Evolutionary conservation across 2,113 vertebrate species (phyloP), one percentile per base, ranked within the genome.

Genomic region (Narcine bancroftii): DNA sequence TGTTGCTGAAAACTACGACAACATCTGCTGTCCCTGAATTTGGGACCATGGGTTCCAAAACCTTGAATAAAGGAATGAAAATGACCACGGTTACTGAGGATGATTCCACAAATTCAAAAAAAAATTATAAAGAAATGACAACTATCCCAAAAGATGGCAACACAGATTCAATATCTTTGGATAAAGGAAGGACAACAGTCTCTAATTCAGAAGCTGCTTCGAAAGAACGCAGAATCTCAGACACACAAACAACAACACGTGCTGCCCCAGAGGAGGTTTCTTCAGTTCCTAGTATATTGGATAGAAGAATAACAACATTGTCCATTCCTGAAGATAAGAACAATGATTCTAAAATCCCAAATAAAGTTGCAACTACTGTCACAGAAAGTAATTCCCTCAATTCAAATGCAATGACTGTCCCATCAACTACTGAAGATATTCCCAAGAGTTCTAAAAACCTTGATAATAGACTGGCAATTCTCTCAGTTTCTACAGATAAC

Each of bases 41-140:
- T 60, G 6, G 11, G 1, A 9, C 83, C 33, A 87, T n/a, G 7
- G 53, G n/a, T 21, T 21, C 1, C 19, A 87, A 87, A n/a, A 2
- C 11, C 3, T 6, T 60, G 83, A 26, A 56, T 1, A 26, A 36
- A 36, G 92, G 56, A 92, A 93, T 65, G 71, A 83, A 60, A 36
- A 60, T 45, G 77, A 53, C 92, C 75, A 72, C 93, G 72, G 42
- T 92, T 45, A n/a, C 89, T 73, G 92, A 93, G 72, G 92, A 93
- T 79, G 89, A 47, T 66, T 92, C 92, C 33, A 81, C 47, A 63
- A 92, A 76, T 92, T 71, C 71, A 83, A 93, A 92, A 92, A 17
- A 42, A n/a, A 24, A 56, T 63, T 83, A n/a, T 75, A 66, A 72
- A 39, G 53, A 21, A 65, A 36, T 39, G 6, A 24, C 56, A 24